Conservation (phyloP, 2,113 vertebrate genomes). For the Triplophysa rosa region DNA sequence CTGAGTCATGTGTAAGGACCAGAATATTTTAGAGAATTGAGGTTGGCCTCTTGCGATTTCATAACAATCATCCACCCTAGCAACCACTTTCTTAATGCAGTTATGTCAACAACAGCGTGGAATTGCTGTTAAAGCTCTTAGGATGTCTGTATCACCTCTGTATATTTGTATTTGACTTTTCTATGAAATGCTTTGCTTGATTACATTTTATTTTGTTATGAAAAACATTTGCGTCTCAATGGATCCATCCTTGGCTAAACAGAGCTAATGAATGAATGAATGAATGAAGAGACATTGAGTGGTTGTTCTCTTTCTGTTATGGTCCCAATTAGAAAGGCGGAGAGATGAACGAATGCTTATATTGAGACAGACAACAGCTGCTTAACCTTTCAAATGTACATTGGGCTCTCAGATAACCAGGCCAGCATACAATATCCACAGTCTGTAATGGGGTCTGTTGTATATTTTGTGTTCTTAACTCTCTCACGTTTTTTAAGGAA, state of each 20-base stretch:
- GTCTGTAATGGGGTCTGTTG: not conserved
- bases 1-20: no score
- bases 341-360: not conserved
- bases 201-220: not conserved
- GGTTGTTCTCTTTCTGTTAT: not conserved
- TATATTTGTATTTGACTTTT: not conserved
- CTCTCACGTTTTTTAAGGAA: no score
- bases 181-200: not conserved
- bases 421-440: not conserved
- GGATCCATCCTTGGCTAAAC: not conserved
- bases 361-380: constrained; percentile 1
- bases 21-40: no score
- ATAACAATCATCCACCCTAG: no score
- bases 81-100: no score
- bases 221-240: not conserved
- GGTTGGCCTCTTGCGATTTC: no score
- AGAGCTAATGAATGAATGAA: not conserved
- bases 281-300: not conserved
- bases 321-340: not conserved
- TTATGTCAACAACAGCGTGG: not conserved
- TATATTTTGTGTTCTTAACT: no score
- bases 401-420: not conserved
- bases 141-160: not conserved
- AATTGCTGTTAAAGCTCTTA: not conserved
- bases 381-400: not conserved